A percentile compares a stretch with the other conserved stretches of the same genome.
These are phyloP conservation scores for Sternarchorhynchus goeldii DNA, from an alignment of 2,797 vertebrate species.

Conservation along the genomic window DNA sequence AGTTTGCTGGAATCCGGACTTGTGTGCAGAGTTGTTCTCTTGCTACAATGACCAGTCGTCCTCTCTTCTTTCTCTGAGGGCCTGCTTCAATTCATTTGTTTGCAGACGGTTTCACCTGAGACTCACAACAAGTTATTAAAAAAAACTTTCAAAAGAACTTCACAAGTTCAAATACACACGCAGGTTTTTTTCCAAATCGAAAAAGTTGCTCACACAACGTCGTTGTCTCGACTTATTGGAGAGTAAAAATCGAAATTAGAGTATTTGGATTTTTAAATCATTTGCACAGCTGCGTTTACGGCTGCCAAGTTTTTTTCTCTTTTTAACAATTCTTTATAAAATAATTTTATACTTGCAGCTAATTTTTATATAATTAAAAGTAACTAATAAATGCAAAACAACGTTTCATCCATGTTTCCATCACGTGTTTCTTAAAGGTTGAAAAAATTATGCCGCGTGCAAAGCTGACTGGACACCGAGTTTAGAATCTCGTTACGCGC, in stretches of 20 bases:
- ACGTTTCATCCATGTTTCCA: not conserved
- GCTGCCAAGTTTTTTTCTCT: no score
- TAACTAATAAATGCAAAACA: not conserved
- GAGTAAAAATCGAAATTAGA: no score
- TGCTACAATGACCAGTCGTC: slow-evolving; percentile 79
- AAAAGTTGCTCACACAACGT: slow-evolving; percentile 22
- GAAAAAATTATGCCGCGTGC: not conserved
- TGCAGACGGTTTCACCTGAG: slow-evolving; percentile 87
- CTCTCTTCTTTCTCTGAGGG: slow-evolving; percentile 69
- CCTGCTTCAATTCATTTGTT: slow-evolving; percentile 83
- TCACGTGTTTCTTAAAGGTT: not conserved
- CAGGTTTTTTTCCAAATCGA: slow-evolving; percentile 19
- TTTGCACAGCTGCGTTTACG: not conserved
- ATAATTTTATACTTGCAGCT: no score
- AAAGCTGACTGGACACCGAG: not conserved
- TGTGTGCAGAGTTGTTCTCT: slow-evolving; percentile 69
- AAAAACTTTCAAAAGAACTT: slow-evolving; percentile 61
- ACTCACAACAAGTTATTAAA: slow-evolving; percentile 75
- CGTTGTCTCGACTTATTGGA: not conserved
- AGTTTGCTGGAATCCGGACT: slow-evolving; percentile 88
- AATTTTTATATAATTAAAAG: no score
- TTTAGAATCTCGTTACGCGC: slow-evolving; percentile 49
- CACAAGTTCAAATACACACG: slow-evolving; percentile 41
- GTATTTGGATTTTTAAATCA: no score
- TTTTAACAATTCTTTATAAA: no score